phyloP scores from a whole-genome alignment of 2,888 invertebrate species.

The Chloromyia formosa region DNA sequence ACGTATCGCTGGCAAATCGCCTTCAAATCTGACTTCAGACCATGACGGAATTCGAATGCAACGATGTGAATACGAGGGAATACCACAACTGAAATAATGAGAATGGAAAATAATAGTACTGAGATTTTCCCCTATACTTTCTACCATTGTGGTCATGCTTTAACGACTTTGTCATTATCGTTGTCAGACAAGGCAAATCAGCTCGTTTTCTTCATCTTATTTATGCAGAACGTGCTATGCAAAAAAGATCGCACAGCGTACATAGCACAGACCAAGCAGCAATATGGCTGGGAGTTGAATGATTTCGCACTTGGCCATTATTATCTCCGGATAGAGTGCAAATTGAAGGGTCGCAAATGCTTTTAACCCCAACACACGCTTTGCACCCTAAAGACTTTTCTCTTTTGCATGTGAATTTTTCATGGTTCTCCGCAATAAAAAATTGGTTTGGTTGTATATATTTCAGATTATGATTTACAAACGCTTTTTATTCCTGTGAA shows the following conservation, averaged over 20 bases:
- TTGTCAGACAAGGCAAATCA: not conserved
- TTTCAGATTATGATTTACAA: too few species aligned
- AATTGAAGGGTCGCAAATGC: not conserved
- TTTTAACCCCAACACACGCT: not conserved
- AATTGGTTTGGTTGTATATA: constrained; percentile 20
- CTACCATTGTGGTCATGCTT: constrained; percentile 18
- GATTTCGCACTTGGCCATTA: not conserved
- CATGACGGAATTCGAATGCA: constrained; percentile 42
- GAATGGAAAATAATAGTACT: constrained; percentile 23
- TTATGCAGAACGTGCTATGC: too few species aligned
- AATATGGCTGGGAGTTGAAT: not conserved
- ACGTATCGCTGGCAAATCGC: constrained; percentile 14
- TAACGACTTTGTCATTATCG: constrained; percentile 15
- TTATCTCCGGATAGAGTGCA: not conserved
- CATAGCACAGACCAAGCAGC: not conserved
- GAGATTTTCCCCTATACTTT: constrained; percentile 18
- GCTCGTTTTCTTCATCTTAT: not conserved
- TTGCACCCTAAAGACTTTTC: constrained; percentile 1
- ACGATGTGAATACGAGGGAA: constrained; percentile 25
- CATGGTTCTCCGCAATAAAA: not conserved
- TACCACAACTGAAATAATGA: constrained; percentile 21
- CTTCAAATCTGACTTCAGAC: constrained; percentile 39
- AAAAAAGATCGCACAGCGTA: too few species aligned
- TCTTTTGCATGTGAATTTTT: not conserved
- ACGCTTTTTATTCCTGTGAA: too few species aligned